Percentiles rank a stretch among this genome's conserved stretches.
Conservation (phyloP, 1,140 invertebrate genomes). For the Philopotamus ludificatus region DNA sequence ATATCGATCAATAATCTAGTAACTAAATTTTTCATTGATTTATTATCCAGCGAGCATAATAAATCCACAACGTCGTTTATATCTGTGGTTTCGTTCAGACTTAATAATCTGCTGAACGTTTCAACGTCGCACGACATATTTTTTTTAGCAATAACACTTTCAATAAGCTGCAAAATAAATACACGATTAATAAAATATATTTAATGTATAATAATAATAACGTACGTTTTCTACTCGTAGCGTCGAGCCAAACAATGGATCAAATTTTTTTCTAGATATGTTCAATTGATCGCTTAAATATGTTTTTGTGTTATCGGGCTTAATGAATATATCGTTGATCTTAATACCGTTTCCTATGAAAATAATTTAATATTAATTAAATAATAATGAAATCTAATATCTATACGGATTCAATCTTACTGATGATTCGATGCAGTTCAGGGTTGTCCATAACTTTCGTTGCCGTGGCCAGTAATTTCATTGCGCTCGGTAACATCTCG, state of each 20-base stretch:
- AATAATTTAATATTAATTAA: slow-evolving; percentile 8
- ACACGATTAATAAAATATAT: not conserved
- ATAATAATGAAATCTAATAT: too few relatives aligned
- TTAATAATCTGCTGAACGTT: slow-evolving; percentile 23
- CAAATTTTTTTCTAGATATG: slow-evolving; percentile 46
- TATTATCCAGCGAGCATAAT: slow-evolving; percentile 37
- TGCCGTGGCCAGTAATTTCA: slow-evolving; percentile 60
- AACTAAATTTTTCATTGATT: slow-evolving; percentile 45
- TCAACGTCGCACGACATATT: slow-evolving; percentile 21
- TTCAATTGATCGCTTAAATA: slow-evolving; percentile 48
- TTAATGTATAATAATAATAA: slow-evolving; percentile 9
- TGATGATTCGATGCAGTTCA: slow-evolving; percentile 58
- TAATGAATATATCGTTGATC: slow-evolving; percentile 56
- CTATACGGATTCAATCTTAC: slow-evolving; percentile 49
- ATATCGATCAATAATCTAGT: slow-evolving; percentile 47
- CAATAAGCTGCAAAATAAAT: slow-evolving; percentile 25
- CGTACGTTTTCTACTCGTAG: slow-evolving; percentile 55
- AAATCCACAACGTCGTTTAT: slow-evolving; percentile 3
- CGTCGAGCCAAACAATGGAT: slow-evolving; percentile 53
- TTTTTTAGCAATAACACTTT: not conserved
- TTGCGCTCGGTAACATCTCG: slow-evolving; percentile 57
- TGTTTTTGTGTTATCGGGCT: slow-evolving; percentile 52
- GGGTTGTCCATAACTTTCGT: slow-evolving; percentile 61
- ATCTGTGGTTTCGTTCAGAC: not conserved
- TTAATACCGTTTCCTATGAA: slow-evolving; percentile 54